Conservation (phyloP, 2,797 vertebrate species). For the Sorex maritimensis region DNA sequence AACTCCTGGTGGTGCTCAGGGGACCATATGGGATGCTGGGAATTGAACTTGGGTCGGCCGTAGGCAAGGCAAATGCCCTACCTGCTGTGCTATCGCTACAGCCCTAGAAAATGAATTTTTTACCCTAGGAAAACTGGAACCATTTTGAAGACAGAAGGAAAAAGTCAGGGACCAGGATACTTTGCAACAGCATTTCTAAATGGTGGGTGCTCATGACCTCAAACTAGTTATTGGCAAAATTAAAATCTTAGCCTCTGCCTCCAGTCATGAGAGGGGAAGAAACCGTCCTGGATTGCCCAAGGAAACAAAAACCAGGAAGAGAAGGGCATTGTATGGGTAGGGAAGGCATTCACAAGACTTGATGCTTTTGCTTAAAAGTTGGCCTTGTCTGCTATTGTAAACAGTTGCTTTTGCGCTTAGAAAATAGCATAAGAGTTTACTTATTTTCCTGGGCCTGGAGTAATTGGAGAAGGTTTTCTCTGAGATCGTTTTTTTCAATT, state of each 20-base stretch:
- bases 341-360: not conserved
- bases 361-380: not conserved
- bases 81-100: no score
- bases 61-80: no score
- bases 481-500: not conserved
- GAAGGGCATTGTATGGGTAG: not conserved
- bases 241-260: not conserved
- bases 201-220: not conserved
- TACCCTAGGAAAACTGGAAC: not conserved
- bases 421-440: not conserved
- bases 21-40: no score
- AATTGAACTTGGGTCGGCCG: no score
- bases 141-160: not conserved
- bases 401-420: not conserved
- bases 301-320: not conserved
- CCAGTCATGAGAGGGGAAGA: not conserved
- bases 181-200: no score
- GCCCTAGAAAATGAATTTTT: not conserved
- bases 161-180: not conserved
- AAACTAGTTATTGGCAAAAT: not conserved
- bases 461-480: constrained; percentile 18
- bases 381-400: not conserved
- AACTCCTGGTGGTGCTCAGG: no score
- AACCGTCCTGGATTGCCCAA: not conserved
- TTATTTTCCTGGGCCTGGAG: constrained; percentile 36